A percentile compares a stretch with the other conserved stretches of the same genome.
These are phyloP conservation scores for Spisula subtruncata DNA, from an alignment of 2,888 invertebrate species.

Conservation along the genomic window DNA sequence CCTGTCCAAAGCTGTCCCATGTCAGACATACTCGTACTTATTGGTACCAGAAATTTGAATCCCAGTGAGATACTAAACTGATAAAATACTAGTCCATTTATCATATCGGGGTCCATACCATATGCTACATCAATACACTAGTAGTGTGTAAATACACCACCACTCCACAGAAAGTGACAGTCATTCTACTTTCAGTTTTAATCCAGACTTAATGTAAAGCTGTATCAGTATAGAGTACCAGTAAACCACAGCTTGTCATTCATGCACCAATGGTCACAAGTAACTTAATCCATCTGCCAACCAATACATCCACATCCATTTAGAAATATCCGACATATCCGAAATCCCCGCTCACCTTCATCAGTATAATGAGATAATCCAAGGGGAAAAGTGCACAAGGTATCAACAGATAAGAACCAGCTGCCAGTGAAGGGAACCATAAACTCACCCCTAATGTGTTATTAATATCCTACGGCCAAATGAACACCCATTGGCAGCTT, in stretches of 20 bases:
- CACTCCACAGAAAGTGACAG: neutral
- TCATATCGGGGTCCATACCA: neutral
- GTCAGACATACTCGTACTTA: slow-evolving; percentile 21
- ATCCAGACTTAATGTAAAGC: neutral
- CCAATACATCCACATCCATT: slow-evolving; percentile 7
- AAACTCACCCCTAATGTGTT: slow-evolving; percentile 35
- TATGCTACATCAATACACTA: neutral
- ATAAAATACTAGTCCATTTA: slow-evolving; percentile 33
- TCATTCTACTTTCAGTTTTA: slow-evolving; percentile 50
- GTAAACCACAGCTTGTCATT: slow-evolving; percentile 17
- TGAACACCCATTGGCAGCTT: neutral
- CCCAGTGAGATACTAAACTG: slow-evolving; percentile 20
- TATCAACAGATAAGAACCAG: slow-evolving; percentile 48
- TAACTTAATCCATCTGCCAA: slow-evolving; percentile 39
- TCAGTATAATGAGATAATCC: slow-evolving; percentile 36
- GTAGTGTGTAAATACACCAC: neutral
- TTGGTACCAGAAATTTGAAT: slow-evolving; percentile 43
- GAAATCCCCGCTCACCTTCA: slow-evolving; percentile 13
- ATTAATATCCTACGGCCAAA: neutral
- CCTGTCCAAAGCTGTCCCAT: neutral
- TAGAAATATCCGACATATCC: neutral
- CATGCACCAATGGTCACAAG: slow-evolving; percentile 14
- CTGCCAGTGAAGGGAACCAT: slow-evolving; percentile 40
- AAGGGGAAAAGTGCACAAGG: slow-evolving; percentile 36
- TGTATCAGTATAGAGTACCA: neutral